Base-by-base conservation (phyloP, 2,888 invertebrate genomes). In the Archaeoteleia sp. region DNA sequence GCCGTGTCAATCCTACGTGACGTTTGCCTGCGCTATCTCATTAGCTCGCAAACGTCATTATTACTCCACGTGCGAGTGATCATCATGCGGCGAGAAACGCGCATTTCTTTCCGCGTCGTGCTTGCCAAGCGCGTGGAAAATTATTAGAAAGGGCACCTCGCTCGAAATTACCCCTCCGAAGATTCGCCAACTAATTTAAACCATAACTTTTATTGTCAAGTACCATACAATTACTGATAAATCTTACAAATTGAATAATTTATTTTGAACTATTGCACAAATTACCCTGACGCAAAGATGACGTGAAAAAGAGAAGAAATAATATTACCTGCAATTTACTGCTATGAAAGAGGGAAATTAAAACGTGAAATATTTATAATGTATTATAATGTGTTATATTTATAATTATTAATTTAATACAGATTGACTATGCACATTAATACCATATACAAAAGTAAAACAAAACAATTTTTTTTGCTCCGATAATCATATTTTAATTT, bases 41-140 rank as follows among this genome's bases (percentile, higher is more conserved):
- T 62, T 62, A 54, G 34, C 46, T 54, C 27, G 48, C 20, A 46
- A 40, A 40, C 48, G 29, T 51, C 49, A 35, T 34, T 58, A 53
- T 53, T 53, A 53, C 39, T 46, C 29, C 43, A 51, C 39, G 43
- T 51, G 51, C 60, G 51, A 43, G 12, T 20, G 39, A 61, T 61
- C 51, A 32, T 51, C 45, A 2, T 5, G 29, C 10, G 9, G 43
- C 49, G 48, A 53, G 30, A 40, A 49, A 49, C 17, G 27, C 7
- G 34, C 40, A 25, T 17, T 32, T 20, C 14, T 27, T 30, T 43
- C 17, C 13, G 1, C 15, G 9, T 7, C 29, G 32, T 12, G 32
- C 32, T 32, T 7, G 32, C 32, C 12, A 32, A 32, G 32, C 32
- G 43, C 29, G 43, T 13, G 51, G 32, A 35, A 49, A 60, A 60